Evolutionary conservation across 2,113 vertebrate genomes (phyloP).

Genomic region (Cisticola juncidis): DNA sequence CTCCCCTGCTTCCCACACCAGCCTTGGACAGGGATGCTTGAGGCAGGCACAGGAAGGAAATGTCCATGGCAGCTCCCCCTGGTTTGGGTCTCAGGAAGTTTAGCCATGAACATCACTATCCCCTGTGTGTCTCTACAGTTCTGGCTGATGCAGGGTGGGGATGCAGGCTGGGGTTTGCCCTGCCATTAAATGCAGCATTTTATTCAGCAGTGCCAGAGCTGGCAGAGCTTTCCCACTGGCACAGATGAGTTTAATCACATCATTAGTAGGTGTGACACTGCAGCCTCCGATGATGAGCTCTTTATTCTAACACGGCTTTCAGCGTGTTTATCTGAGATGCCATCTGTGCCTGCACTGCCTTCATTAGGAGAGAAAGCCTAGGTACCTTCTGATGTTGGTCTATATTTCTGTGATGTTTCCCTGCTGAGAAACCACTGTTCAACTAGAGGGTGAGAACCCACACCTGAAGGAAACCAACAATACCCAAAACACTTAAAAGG

Average conservation of each 20-base stretch:
- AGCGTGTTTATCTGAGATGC: slow-evolving; percentile 14
- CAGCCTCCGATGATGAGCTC: slow-evolving; percentile 33
- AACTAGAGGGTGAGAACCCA: neutral
- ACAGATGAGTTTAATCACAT: slow-evolving; percentile 53
- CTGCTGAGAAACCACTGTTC: slow-evolving; percentile 16
- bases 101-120: neutral
- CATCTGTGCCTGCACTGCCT: slow-evolving; percentile 45
- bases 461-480: neutral
- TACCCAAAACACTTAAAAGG: neutral
- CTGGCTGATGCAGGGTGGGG: neutral
- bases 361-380: slow-evolving; percentile 8
- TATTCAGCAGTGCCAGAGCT: neutral
- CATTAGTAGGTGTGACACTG: slow-evolving; percentile 57
- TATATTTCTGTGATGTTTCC: slow-evolving; percentile 9
- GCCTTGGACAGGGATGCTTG: neutral
- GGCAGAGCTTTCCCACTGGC: neutral
- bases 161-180: neutral
- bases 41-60: neutral
- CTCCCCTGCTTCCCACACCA: neutral
- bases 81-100: neutral
- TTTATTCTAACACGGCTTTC: slow-evolving; percentile 18
- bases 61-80: neutral
- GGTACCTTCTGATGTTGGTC: neutral
- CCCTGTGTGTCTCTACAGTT: fast-evolving
- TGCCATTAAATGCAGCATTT: neutral